Evolutionary conservation across 1,140 invertebrate genomes (phyloP).

Genomic region (Orius laevigatus): DNA sequence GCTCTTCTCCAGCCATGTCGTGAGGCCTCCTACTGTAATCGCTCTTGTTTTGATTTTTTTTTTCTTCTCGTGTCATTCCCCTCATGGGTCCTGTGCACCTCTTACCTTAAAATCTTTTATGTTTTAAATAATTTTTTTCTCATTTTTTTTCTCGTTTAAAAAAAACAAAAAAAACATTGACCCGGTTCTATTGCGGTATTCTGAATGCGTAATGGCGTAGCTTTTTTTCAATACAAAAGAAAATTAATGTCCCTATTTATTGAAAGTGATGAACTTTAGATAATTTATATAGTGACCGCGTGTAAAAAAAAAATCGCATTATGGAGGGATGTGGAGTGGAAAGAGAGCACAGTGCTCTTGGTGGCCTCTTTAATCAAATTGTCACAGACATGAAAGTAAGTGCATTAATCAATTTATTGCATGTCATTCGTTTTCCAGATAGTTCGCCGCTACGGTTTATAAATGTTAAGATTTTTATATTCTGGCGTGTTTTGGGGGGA

Average conservation of each 20-base stretch:
- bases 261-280: background rate
- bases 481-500: background rate
- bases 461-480: background rate
- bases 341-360: conserved; percentile 61
- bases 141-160: background rate
- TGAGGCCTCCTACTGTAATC: no score
- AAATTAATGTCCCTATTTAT: background rate
- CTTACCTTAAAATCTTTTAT: background rate
- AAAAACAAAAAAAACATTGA: background rate
- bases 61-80: background rate
- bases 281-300: background rate
- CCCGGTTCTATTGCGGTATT: background rate
- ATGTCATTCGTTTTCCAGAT: background rate
- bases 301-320: background rate
- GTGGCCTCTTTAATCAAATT: conserved; percentile 68
- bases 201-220: background rate
- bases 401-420: background rate
- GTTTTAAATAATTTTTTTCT: background rate
- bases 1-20: no score
- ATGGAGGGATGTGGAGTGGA: conserved; percentile 53
- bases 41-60: no score
- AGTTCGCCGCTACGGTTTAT: background rate
- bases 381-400: conserved; percentile 73
- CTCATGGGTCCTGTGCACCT: background rate
- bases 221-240: no score